Evolutionary conservation across 2,888 invertebrate species (phyloP), one percentile per base, ranked within the genome.

Genomic region (Melinaea marsaeus): DNA sequence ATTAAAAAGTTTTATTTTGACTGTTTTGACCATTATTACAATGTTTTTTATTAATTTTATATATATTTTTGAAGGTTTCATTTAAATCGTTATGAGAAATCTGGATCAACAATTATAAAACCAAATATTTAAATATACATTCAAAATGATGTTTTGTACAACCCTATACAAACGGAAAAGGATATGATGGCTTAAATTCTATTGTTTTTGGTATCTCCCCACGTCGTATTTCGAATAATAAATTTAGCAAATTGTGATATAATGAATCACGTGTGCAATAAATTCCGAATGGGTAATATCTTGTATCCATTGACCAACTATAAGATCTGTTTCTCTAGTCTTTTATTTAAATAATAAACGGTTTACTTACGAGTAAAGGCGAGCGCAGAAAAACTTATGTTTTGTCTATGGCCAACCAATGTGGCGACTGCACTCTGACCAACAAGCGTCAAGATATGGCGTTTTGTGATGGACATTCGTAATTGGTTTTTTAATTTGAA

Each of bases 351-450:
- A 58, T n/a, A 55, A 55, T 55, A 56, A 60, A 60, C 60, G 60
- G 60, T 55, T 60, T 33, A 11, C 33, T 54, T 42, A 32, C 37
- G 55, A 54, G 37, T 60, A 37, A 55, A 45, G 45, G 22, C 33
- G 55, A 42, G 42, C 33, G 33, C 34, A 35, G 55, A 58, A 58
- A 61, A 64, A 55, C 55, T 34, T 45, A 11, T 34, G 60, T 62
- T 70, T 84, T 79, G 85, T 85, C 86, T 90, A 88, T 88, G 84
- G 77, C 74, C 77, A 88, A 88, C 82, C 84, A 90, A 90, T 84
- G 86, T 90, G 90, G 90, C 90, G 81, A 79, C 81, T 89, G 90
- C 89, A 90, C 81, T 79, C 81, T 72, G 72, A 73, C 68, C 75
- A 79, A 76, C 77, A 76, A 84, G 87, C 86, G 84, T 86, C 82